Base-by-base conservation (phyloP, 1,140 invertebrate species). In the Monochamus saltuarius region DNA sequence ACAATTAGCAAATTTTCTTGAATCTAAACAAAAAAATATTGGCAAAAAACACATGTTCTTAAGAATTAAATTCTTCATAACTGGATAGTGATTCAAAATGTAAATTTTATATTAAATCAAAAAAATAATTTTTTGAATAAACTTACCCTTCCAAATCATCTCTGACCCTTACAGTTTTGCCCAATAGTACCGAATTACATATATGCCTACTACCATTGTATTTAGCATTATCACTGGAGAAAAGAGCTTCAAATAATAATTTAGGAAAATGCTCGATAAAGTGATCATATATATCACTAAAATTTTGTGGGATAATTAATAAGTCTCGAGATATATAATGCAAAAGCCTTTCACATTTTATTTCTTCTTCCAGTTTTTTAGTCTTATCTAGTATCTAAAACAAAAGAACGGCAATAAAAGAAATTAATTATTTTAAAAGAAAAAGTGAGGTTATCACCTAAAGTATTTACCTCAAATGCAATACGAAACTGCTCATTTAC, bases 401-500 rank as follows among this genome's bases (percentile, higher is more conserved):
- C 43, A 50, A 58, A 37, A 59, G 22, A 8, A 37, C 1, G 19
- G 11, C 19, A 7, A 46, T 2, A 17, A 4, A 17, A 46, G 10
- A 17, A 46, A 14, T 46, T n/a, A n/a, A n/a, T n/a, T n/a, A n/a
- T n/a, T n/a, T n/a, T n/a, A n/a, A n/a, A n/a, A n/a, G 10, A 16
- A 17, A 16, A 46, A 11, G 13, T 17, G 10, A 19, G 6, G 2
- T 16, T 46, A 29, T 29, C 22, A 19, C 16, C 10, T 11, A 46
- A 46, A 46, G 14, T 7, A 16, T 46, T 46, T 46, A 46, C 43
- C 54, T 70, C 62, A 35, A 70, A 66, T 40, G 29, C 22, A 42
- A 61, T 59, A 11, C 13, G n/a, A 51, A 70, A 68, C 38, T 70
- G 66, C 40, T 68, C 63, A 37, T 70, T 70, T 49, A 68, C 62